Evolutionary conservation across 2,113 vertebrate species (phyloP).

Genomic region (Apodemus sylvaticus): DNA sequence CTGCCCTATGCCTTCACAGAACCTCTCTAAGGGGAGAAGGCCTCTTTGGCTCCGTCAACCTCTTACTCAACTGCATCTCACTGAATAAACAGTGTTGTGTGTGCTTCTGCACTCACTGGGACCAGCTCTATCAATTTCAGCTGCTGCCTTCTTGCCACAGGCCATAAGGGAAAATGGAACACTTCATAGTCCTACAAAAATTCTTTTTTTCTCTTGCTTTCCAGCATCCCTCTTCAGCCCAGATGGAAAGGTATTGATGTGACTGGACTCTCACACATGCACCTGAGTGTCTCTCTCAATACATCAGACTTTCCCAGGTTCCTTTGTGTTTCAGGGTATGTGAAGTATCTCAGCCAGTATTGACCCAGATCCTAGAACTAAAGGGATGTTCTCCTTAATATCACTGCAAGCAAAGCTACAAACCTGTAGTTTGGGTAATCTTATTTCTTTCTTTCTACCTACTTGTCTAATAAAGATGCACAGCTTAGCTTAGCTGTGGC

Average conservation of each 20-base stretch:
- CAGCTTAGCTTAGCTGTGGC: not conserved
- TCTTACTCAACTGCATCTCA: not conserved
- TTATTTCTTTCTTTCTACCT: not conserved
- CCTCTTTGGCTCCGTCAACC: fast-evolving
- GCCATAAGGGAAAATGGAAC: fast-evolving
- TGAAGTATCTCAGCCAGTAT: not conserved
- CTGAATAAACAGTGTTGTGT: fast-evolving
- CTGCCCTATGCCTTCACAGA: too few relatives aligned
- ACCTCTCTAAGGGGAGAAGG: fast-evolving
- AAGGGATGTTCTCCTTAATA: not conserved
- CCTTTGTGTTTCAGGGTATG: not conserved
- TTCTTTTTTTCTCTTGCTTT: not conserved
- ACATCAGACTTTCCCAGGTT: too few relatives aligned
- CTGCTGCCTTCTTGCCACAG: not conserved
- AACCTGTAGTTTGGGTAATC: not conserved
- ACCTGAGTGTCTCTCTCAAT: not conserved
- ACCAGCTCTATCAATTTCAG: not conserved
- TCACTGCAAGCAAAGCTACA: not conserved
- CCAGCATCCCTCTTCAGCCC: not conserved
- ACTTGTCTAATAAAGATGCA: not conserved
- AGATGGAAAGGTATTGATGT: not conserved
- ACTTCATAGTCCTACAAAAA: not conserved
- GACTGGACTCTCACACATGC: not conserved
- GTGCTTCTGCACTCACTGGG: not conserved
- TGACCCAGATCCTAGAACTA: not conserved